These are phyloP conservation scores for Rotaria macrura DNA, from an alignment of 2,888 invertebrate genomes.

Conservation along the genomic window DNA sequence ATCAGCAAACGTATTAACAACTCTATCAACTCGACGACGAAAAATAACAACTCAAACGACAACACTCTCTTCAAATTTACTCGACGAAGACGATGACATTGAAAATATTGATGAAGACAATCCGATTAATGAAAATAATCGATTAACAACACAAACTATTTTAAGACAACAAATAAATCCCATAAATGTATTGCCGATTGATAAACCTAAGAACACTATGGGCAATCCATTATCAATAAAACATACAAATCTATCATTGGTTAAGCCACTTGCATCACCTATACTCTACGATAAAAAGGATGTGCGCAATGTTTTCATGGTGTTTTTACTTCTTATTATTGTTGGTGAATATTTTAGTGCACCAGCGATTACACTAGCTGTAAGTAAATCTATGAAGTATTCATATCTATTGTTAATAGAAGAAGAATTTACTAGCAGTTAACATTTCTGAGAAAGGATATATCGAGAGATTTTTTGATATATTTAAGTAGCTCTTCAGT, in stretches of 20 bases:
- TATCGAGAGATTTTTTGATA: too few species aligned
- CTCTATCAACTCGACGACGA: not conserved
- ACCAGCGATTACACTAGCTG: slow-evolving; percentile 78
- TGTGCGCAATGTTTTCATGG: slow-evolving; percentile 87
- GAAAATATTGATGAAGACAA: not conserved
- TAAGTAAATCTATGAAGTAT: not conserved
- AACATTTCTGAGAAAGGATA: too few species aligned
- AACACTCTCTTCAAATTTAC: not conserved
- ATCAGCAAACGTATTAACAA: not conserved
- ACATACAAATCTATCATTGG: not conserved
- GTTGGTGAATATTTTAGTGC: slow-evolving; percentile 95
- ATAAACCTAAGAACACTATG: not conserved
- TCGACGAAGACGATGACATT: slow-evolving; percentile 35
- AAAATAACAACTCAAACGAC: slow-evolving; percentile 23
- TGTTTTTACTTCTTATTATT: slow-evolving; percentile 76
- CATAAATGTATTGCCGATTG: not conserved
- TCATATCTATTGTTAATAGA: too few species aligned
- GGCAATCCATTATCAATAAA: not conserved
- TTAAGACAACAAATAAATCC: not conserved
- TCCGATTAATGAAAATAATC: not conserved
- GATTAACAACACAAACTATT: not conserved
- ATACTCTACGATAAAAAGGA: slow-evolving; percentile 77
- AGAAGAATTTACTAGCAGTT: too few species aligned
- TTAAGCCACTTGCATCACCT: slow-evolving; percentile 49
- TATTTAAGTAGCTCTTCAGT: too few species aligned